Evolutionary conservation across 2,888 invertebrate genomes (phyloP).

Genomic region (Pecten maximus): DNA sequence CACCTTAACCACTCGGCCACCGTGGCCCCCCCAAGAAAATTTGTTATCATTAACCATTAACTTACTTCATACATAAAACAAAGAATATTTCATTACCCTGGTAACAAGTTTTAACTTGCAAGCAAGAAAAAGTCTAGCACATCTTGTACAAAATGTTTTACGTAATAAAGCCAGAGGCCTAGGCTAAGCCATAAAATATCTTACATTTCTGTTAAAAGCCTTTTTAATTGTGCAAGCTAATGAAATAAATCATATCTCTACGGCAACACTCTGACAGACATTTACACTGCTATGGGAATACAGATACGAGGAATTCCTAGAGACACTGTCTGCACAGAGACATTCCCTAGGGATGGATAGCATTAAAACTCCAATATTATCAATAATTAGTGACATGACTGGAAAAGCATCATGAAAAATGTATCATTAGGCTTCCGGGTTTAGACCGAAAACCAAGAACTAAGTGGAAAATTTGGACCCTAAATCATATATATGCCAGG

Average conservation of each 20-base stretch:
- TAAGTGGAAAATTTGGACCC: not conserved
- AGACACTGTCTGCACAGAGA: not conserved
- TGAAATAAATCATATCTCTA: not conserved
- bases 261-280: not conserved
- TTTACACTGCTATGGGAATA: not conserved
- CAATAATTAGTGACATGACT: not conserved
- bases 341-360: not conserved
- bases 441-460: not conserved
- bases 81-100: not conserved
- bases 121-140: not conserved
- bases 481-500: not conserved
- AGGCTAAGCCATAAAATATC: not conserved
- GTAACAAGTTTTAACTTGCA: not conserved
- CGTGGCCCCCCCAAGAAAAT: too few relatives aligned
- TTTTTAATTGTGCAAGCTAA: not conserved
- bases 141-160: not conserved
- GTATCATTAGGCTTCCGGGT: not conserved
- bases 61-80: not conserved
- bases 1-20: too few relatives aligned
- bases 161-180: not conserved
- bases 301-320: not conserved
- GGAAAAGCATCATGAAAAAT: constrained; percentile 20
- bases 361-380: not conserved
- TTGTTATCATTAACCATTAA: not conserved
- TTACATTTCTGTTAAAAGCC: not conserved